Evolutionary conservation across 64 coral and sea anemone species (phyloP).

Genomic region (Porites lutea): DNA sequence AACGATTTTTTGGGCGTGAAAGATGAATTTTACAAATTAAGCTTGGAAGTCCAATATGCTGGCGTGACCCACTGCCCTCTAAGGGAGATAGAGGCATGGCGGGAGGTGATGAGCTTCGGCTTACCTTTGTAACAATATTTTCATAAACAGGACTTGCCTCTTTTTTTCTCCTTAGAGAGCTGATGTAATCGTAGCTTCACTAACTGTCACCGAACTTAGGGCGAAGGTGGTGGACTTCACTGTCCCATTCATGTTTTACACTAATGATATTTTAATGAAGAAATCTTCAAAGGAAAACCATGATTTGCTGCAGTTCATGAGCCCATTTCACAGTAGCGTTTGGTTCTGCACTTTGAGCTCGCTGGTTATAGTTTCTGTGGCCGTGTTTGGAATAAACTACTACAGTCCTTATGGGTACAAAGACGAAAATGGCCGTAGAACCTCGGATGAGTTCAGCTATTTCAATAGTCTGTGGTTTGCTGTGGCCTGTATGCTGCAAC

Average conservation of each 20-base stretch:
- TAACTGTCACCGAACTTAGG: constrained; percentile 53
- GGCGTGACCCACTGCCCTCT: too few species aligned
- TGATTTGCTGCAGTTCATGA: not conserved
- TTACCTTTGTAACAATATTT: too few species aligned
- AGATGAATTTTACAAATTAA: too few species aligned
- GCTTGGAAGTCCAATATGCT: too few species aligned
- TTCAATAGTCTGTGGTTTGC: constrained; percentile 84
- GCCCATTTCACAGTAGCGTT: not conserved
- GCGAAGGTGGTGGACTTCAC: constrained; percentile 25
- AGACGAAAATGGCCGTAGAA: constrained; percentile 29
- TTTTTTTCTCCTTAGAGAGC: constrained; percentile 19
- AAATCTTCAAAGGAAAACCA: not conserved
- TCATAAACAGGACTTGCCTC: too few species aligned
- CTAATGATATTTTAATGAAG: constrained; percentile 60
- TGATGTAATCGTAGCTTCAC: constrained; percentile 35
- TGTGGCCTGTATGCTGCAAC: not conserved
- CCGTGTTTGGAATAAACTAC: constrained; percentile 47
- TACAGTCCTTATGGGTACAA: constrained; percentile 65
- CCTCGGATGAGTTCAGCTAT: constrained; percentile 47
- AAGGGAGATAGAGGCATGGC: too few species aligned
- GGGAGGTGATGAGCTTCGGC: too few species aligned
- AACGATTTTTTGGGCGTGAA: too few species aligned
- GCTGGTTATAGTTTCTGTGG: constrained; percentile 15
- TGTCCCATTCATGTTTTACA: constrained; percentile 50
- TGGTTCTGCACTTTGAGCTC: constrained; percentile 48